A percentile compares a stretch with the other conserved stretches of the same genome.
Conservation (phyloP, 2,113 vertebrate species). For the Erpornis zantholeuca region DNA sequence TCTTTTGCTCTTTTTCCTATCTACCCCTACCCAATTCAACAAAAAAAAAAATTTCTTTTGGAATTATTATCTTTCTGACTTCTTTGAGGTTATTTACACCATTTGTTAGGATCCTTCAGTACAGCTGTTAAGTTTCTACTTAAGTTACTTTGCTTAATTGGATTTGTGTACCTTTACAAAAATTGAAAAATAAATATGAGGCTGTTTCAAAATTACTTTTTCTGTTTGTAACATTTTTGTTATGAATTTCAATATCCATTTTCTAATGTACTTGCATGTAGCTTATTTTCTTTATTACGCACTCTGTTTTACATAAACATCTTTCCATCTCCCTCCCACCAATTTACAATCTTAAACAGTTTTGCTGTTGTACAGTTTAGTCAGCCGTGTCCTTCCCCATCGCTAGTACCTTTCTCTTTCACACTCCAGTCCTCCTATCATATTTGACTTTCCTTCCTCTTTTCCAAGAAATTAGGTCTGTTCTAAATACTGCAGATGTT, state of each 20-base stretch:
- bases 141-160: not conserved
- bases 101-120: not conserved
- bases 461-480: not conserved
- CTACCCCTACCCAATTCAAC: not conserved
- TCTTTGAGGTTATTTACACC: not conserved
- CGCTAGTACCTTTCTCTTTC: not conserved
- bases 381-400: not conserved
- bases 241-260: not conserved
- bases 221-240: not conserved
- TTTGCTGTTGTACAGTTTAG: not conserved
- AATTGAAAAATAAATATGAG: not conserved
- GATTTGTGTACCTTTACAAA: not conserved
- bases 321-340: not conserved
- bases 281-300: not conserved
- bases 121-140: not conserved
- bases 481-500: not conserved
- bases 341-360: not conserved
- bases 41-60: not conserved
- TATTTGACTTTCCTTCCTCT: not conserved
- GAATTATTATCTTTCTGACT: not conserved
- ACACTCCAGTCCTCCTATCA: not conserved
- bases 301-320: not conserved
- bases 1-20: not conserved
- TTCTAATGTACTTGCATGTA: not conserved
- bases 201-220: not conserved